These are phyloP conservation scores for Spodoptera frugiperda DNA, from an alignment of 1,140 invertebrate genomes.

Conservation along the genomic window DNA sequence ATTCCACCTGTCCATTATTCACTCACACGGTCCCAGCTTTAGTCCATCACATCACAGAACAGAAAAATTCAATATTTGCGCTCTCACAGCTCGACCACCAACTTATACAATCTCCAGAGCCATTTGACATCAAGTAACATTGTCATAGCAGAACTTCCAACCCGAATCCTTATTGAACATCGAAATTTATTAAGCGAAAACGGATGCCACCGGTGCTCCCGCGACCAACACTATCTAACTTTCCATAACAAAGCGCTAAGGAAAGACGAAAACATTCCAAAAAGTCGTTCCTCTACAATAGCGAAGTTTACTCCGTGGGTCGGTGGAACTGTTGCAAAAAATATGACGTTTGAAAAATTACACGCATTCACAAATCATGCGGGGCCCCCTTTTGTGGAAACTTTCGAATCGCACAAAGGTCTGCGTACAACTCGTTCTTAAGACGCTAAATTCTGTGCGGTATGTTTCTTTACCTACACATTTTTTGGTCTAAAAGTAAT, in stretches of 20 bases:
- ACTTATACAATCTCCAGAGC: constrained; percentile 22
- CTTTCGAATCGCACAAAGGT: constrained; percentile 78
- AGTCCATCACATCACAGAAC: constrained; percentile 36
- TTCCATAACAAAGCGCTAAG: constrained; percentile 72
- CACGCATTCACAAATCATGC: constrained; percentile 85
- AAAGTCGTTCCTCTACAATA: constrained; percentile 79
- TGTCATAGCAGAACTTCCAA: constrained; percentile 43
- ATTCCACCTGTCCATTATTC: constrained; percentile 61
- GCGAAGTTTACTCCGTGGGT: constrained; percentile 80
- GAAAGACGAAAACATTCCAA: constrained; percentile 77
- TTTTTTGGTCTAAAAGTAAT: constrained; percentile 40
- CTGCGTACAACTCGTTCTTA: constrained; percentile 77
- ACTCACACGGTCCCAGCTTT: constrained; percentile 54
- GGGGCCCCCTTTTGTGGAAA: constrained; percentile 81
- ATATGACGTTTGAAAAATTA: constrained; percentile 86
- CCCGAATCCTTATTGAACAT: constrained; percentile 56
- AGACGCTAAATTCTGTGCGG: constrained; percentile 70
- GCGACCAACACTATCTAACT: constrained; percentile 78
- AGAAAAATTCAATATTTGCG: constrained; percentile 39
- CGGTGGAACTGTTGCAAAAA: constrained; percentile 82
- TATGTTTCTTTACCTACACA: constrained; percentile 62
- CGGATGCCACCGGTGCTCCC: constrained; percentile 59
- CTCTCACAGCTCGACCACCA: constrained; percentile 31
- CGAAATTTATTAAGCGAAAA: constrained; percentile 62
- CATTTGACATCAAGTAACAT: constrained; percentile 43